Evolutionary conservation across 2,888 invertebrate genomes (phyloP).

Genomic region (Ptilodon capucinus): DNA sequence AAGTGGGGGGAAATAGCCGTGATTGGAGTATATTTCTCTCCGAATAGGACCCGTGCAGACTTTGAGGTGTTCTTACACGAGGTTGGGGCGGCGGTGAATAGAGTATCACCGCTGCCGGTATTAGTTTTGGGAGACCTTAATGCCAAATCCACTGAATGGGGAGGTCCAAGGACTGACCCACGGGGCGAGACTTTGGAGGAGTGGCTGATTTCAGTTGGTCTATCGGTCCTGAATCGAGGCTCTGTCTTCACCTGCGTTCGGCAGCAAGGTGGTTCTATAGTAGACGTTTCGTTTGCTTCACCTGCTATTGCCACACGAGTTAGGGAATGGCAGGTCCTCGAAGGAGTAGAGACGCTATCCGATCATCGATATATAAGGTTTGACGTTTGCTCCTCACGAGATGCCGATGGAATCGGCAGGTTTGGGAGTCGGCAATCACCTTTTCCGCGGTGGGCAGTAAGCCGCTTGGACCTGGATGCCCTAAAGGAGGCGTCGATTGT

Average conservation of each 20-base stretch:
- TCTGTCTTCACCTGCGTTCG: constrained; percentile 22
- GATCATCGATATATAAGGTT: not conserved
- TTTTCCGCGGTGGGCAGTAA: not conserved
- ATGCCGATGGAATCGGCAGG: not conserved
- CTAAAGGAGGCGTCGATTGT: not conserved
- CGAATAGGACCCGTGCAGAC: not conserved
- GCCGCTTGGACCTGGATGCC: not conserved
- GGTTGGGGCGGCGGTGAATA: constrained; percentile 3
- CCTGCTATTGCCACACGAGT: constrained; percentile 3
- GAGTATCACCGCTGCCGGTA: not conserved
- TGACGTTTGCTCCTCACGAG: not conserved
- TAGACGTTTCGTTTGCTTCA: constrained; percentile 10
- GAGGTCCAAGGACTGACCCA: constrained; percentile 10
- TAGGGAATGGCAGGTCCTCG: not conserved
- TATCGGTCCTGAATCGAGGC: constrained; percentile 13
- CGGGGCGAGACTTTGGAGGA: constrained; percentile 12
- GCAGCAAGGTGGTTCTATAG: constrained; percentile 16
- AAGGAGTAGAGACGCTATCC: not conserved
- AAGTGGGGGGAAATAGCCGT: not conserved
- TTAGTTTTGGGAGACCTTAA: constrained; percentile 13
- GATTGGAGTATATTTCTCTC: too few relatives aligned
- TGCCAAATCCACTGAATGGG: constrained; percentile 13
- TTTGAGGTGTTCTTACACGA: constrained; percentile 4
- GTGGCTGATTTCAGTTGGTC: constrained; percentile 10
- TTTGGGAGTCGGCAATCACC: not conserved